Conservation (phyloP, 2,797 vertebrate species). For the Squalus acanthias region DNA sequence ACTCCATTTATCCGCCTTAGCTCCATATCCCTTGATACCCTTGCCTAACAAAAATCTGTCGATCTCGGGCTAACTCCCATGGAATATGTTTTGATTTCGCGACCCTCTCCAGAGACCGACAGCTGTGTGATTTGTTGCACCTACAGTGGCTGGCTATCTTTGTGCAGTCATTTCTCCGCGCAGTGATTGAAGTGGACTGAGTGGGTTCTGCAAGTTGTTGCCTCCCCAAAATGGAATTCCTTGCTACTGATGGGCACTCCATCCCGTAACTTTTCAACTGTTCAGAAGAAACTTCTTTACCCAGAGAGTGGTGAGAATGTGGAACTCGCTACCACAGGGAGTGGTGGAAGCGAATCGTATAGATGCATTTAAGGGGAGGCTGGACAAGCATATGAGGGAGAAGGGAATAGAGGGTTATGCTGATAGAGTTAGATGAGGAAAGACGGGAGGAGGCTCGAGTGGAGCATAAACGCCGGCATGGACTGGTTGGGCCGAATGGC, state of each 20-base stretch:
- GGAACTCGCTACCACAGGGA: too few relatives aligned
- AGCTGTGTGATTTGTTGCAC: neutral
- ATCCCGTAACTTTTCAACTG: neutral
- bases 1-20: neutral
- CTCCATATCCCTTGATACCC: neutral
- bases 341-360: too few relatives aligned
- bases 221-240: neutral
- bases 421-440: too few relatives aligned
- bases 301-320: too few relatives aligned
- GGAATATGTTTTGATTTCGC: neutral
- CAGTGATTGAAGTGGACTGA: neutral
- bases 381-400: too few relatives aligned
- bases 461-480: too few relatives aligned
- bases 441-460: too few relatives aligned
- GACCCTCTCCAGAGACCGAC: neutral
- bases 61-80: neutral
- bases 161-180: neutral
- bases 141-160: neutral
- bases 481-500: too few relatives aligned
- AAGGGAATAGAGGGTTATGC: too few relatives aligned
- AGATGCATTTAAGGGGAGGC: too few relatives aligned
- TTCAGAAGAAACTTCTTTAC: too few relatives aligned
- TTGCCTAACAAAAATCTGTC: neutral
- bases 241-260: neutral
- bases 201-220: neutral